A percentile compares a stretch with the other conserved stretches of the same genome.
Evolutionary conservation across 2,888 invertebrate genomes (phyloP).

Genomic region (Drosophila ustulata): DNA sequence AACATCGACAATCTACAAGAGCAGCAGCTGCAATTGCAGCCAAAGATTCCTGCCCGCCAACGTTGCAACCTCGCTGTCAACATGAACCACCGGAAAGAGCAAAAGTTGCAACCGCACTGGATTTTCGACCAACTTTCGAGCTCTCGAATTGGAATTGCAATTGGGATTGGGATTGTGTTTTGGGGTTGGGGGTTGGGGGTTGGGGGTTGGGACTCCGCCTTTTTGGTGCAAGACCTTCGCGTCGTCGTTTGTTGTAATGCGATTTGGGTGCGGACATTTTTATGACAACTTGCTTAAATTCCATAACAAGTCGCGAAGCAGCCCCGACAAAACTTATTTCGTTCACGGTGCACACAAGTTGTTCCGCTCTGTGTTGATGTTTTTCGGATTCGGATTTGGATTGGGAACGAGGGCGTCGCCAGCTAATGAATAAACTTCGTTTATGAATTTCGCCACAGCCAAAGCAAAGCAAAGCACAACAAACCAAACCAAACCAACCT

Average conservation of each 20-base stretch:
- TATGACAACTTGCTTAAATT: conserved; percentile 81
- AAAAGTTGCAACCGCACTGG: conserved; percentile 72
- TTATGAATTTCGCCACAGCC: conserved; percentile 56
- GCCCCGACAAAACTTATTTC: conserved; percentile 69
- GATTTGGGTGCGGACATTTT: conserved; percentile 72
- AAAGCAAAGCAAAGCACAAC: background rate
- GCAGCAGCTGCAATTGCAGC: conserved; percentile 45
- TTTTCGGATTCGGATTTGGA: conserved; percentile 28
- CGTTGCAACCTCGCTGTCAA: conserved; percentile 34
- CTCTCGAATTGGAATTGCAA: conserved; percentile 29
- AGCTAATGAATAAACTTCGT: conserved; percentile 75
- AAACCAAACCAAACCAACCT: background rate
- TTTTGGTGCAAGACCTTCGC: background rate
- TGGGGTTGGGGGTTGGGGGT: background rate
- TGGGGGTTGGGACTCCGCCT: background rate
- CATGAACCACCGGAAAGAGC: conserved; percentile 69
- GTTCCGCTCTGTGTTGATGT: conserved; percentile 6
- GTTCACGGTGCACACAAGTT: conserved; percentile 53
- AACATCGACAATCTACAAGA: conserved; percentile 32
- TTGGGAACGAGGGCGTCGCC: conserved; percentile 14
- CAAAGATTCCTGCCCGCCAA: background rate
- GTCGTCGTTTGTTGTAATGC: conserved; percentile 54
- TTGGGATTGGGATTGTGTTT: conserved; percentile 29
- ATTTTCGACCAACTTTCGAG: conserved; percentile 46
- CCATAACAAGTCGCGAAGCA: conserved; percentile 57